A percentile compares a stretch with the other conserved stretches of the same genome.
phyloP scores from a whole-genome alignment of 2,113 vertebrate genomes.

The Sisor rabdophorus region DNA sequence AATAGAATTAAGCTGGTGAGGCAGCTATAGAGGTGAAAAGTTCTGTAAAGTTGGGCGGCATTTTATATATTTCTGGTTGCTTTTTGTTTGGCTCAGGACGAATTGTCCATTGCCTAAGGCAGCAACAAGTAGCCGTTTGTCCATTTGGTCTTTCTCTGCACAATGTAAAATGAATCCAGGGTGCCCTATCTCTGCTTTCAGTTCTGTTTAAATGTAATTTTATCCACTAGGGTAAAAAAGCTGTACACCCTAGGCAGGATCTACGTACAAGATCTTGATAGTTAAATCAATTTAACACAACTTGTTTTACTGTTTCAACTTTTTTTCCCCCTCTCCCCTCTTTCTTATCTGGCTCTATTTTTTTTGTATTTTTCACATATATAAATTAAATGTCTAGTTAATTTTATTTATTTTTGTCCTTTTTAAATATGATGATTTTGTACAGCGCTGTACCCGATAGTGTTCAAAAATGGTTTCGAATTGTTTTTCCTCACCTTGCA shows the following conservation, averaged over 20 bases:
- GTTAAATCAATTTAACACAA: background rate
- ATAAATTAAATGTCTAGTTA: too few species aligned
- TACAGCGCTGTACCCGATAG: background rate
- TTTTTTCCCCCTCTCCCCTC: too few species aligned
- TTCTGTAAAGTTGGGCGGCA: too few species aligned
- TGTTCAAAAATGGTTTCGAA: background rate
- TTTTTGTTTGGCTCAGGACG: too few species aligned
- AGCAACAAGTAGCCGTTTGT: background rate
- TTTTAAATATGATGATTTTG: too few species aligned
- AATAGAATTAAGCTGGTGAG: background rate
- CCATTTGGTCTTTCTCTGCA: background rate
- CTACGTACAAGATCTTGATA: too few species aligned
- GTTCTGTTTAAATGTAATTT: background rate
- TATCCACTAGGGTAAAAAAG: background rate
- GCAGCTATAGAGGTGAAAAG: too few species aligned
- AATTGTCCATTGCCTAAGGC: background rate
- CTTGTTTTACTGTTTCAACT: background rate
- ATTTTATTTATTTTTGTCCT: too few species aligned
- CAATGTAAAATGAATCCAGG: background rate
- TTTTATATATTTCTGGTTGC: too few species aligned
- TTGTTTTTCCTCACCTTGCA: slow-evolving; percentile 57
- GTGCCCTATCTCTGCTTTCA: background rate
- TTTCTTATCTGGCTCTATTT: too few species aligned
- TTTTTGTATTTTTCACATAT: too few species aligned
- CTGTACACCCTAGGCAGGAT: too few species aligned